These are phyloP conservation scores for Pinna nobilis DNA, from an alignment of 1,140 invertebrate species.

Conservation along the genomic window DNA sequence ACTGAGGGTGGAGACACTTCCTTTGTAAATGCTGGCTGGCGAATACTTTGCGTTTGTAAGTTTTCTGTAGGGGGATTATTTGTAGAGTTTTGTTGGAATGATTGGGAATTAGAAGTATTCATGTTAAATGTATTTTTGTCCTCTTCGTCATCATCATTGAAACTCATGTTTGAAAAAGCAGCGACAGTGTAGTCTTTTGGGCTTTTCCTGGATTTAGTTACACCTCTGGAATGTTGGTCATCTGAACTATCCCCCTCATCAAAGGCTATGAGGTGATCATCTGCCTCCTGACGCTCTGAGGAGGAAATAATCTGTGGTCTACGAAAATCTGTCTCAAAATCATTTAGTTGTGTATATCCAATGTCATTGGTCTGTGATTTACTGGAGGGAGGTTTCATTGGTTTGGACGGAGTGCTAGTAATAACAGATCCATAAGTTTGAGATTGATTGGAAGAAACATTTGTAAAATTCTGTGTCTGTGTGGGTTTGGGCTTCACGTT, in stretches of 20 bases:
- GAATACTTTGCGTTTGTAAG: conserved; percentile 42
- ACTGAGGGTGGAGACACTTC: conserved; percentile 48
- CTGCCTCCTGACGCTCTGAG: background rate
- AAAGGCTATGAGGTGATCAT: conserved; percentile 21
- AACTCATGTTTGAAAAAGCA: conserved; percentile 71
- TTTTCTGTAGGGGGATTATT: conserved; percentile 18
- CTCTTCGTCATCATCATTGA: conserved; percentile 67
- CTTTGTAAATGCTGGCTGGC: conserved; percentile 49
- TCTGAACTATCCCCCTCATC: conserved; percentile 39
- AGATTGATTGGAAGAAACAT: conserved; percentile 8
- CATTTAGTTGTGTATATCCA: conserved; percentile 15
- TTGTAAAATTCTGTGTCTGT: conserved; percentile 1
- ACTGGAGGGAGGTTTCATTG: conserved; percentile 18
- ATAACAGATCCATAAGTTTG: conserved; percentile 21
- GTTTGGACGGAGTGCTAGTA: conserved; percentile 17
- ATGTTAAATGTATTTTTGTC: conserved; percentile 36
- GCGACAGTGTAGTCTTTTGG: conserved; percentile 56
- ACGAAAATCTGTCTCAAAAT: background rate
- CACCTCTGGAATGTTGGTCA: conserved; percentile 32
- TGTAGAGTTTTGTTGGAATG: background rate
- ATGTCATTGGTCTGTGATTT: conserved; percentile 24
- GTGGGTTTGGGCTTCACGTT: conserved; percentile 41
- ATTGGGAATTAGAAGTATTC: too few species aligned
- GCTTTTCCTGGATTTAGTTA: conserved; percentile 47
- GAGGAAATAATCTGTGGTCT: background rate